Evolutionary conservation across 2,797 vertebrate species (phyloP), one percentile per base, ranked within the genome.

Genomic region (Schizopygopsis malacanthus): DNA sequence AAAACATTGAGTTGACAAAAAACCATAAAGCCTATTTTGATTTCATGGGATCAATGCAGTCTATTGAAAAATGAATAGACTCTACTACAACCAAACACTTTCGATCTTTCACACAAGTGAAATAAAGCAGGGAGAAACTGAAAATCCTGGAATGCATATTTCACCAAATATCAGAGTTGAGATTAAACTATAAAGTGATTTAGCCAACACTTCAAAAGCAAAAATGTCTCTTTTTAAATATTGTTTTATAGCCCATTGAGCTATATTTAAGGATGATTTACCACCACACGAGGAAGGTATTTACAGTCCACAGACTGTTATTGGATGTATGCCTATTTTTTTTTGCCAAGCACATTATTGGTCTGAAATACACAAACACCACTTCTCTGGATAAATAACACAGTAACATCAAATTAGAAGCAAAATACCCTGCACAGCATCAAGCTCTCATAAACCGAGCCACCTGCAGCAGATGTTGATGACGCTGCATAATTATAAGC

Each of bases 391-490:
- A 41, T 37, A 83, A 83, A 76, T 83, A 50, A 83, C 71, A 76
- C 25, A 2, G 22, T n/a, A 54, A 22, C 39, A 70, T 84, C n/a
- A 84, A 43, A 70, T 67, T 54, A 67, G 59, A 39, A 70, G 33
- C 4, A 77, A 52, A 78, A 84, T 6, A 41, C 41, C 39, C 52
- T 33, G 39, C 33, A 76, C n/a, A 82, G 22, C 78, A 67, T 78
- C 25, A 65, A 82, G n/a, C 1, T 0, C n/a, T 81, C 69, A 63
- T 72, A 63, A 61, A 79, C 28, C 6, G 45, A 81, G 39, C 41
- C 56, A 79, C 39, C 63, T 70, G 59, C 33, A 18, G 47, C 81
- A 84, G 81, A 78, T 84, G 28, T 80, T 70, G 63, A 52, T 79
- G 84, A 79, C 33, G 52, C 25, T 10, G 65, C 18, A 7, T 71